Evolutionary conservation across 2,113 vertebrate species (phyloP).

Genomic region (Brachirus orientalis): DNA sequence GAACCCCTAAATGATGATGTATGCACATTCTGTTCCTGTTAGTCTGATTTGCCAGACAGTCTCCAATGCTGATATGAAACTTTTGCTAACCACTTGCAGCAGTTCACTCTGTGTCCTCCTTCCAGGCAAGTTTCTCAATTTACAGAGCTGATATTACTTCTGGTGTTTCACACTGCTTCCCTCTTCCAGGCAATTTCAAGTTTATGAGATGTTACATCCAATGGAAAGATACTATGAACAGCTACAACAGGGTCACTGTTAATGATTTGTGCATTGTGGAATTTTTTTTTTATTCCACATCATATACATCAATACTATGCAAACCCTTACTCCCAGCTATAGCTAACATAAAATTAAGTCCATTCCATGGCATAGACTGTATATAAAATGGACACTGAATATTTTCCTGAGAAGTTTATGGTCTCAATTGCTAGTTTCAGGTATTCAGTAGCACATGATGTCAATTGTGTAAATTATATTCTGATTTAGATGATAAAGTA

Average conservation of each 20-base stretch:
- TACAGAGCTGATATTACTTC: slow-evolving; percentile 44
- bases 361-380: background rate
- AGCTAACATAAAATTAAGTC: background rate
- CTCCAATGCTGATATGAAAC: slow-evolving; percentile 30
- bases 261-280: background rate
- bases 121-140: slow-evolving; percentile 37
- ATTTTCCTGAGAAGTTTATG: too few relatives aligned
- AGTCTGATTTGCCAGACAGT: slow-evolving; percentile 12
- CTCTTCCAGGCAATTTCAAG: slow-evolving; percentile 7
- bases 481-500: too few relatives aligned
- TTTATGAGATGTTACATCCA: slow-evolving; percentile 13
- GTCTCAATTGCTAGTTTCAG: too few relatives aligned
- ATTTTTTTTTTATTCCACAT: background rate
- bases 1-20: background rate
- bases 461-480: too few relatives aligned
- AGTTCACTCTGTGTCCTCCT: slow-evolving; percentile 24
- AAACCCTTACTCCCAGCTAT: background rate
- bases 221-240: background rate
- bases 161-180: background rate
- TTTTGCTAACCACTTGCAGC: slow-evolving; percentile 11
- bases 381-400: background rate
- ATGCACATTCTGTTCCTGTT: slow-evolving; percentile 13
- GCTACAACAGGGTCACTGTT: background rate
- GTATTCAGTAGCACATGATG: too few relatives aligned
- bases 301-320: background rate